Evolutionary conservation across 2,888 invertebrate genomes (phyloP), one percentile per base, ranked within the genome.

Genomic region (Perizoma affinitatum): DNA sequence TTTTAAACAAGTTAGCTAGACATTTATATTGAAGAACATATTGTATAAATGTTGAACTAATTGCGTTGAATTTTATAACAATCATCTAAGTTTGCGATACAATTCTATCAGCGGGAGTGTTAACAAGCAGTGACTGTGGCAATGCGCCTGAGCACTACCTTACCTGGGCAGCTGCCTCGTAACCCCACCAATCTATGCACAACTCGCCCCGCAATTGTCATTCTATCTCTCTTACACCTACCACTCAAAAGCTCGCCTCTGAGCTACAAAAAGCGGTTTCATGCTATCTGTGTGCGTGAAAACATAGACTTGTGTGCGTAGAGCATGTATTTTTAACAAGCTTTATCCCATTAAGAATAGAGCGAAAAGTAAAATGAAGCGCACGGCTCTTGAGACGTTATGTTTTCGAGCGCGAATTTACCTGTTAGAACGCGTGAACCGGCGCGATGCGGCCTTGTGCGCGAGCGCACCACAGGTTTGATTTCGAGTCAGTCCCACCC

Each of bases 361-460:
- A 80, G 80, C 80, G 70, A 68, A 86, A 84, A 79, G 70, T 76
- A 69, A 74, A 82, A 78, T 77, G 74, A 70, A 74, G 74, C 75
- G 71, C 69, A 76, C 66, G 87, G 86, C 83, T 76, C 78, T 84
- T 90, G 84, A 64, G 73, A 73, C 89, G 72, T 90, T 92, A 79
- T 78, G 68, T 68, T 68, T 73, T 67, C 71, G 67, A 70, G 78
- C 80, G 74, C 78, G 79, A 85, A 84, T 86, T 92, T 92, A 93
- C 92, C 93, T 92, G 93, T 91, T 93, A 93, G 94, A 93, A 93
- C 94, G 91, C 90, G 90, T 91, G 91, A 92, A 92, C 91, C 89
- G 86, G 84, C 87, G 90, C 93, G 90, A 68, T 68, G 90, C 89
- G 92, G 93, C 92, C 93, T 93, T 93, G 93, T 92, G 93, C 92